Evolutionary conservation across 1,140 invertebrate genomes (phyloP).

Genomic region (Hylyphantes graminicola): DNA sequence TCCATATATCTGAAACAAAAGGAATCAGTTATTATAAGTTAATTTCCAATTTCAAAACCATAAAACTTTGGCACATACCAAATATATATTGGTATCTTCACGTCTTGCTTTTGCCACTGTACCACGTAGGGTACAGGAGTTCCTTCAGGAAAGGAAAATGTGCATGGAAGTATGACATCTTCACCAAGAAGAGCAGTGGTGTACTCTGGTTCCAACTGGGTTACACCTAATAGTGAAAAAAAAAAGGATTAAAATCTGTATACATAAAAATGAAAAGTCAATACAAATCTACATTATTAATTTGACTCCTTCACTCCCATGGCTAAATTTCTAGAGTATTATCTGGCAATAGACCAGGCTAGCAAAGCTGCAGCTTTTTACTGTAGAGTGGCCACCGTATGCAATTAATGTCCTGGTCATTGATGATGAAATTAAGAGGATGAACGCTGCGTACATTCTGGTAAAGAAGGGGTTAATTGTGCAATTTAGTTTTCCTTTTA

Average conservation of each 20-base stretch:
- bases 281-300: neutral
- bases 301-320: neutral
- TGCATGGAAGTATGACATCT: conserved; percentile 95
- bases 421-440: no score
- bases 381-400: no score
- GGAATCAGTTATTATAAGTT: conserved; percentile 67
- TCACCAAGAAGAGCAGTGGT: conserved; percentile 95
- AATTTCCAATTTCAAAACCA: no score
- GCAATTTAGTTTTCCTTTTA: no score
- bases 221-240: conserved; percentile 38
- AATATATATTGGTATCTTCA: conserved; percentile 91
- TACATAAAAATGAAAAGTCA: neutral
- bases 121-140: conserved; percentile 94
- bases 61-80: conserved; percentile 73
- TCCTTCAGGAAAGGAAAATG: conserved; percentile 92
- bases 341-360: no score
- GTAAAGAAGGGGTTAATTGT: no score
- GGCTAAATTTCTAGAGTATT: no score
- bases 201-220: conserved; percentile 76
- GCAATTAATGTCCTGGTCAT: no score
- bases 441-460: no score
- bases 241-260: neutral
- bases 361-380: no score
- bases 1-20: no score
- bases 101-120: conserved; percentile 86